phyloP scores from a whole-genome alignment of 1,140 invertebrate genomes.

The Gonioctena quinquepunctata region DNA sequence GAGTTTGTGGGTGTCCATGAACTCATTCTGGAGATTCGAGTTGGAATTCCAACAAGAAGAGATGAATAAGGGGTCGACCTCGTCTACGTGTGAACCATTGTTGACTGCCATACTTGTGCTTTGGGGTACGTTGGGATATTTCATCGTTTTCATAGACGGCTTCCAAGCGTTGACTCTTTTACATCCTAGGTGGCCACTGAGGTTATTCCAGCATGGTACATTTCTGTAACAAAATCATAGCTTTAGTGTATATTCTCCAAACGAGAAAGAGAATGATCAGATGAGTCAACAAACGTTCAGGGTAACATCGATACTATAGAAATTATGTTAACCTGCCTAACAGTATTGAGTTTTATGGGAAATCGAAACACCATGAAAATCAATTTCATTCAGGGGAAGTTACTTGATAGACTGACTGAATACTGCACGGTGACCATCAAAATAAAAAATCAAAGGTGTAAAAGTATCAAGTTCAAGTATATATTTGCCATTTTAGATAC shows the following conservation, averaged over 20 bases:
- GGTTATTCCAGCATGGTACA: background rate
- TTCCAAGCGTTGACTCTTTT: background rate
- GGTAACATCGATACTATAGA: no score
- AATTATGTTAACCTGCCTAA: no score
- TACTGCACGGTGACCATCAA: no score
- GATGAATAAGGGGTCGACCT: constrained; percentile 53
- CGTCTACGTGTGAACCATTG: constrained; percentile 52
- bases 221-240: background rate
- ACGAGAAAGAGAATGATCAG: no score
- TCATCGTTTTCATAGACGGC: constrained; percentile 52
- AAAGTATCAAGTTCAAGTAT: no score
- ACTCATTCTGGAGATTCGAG: constrained; percentile 41
- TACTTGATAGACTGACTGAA: no score
- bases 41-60: constrained; percentile 52
- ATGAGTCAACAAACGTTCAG: no score
- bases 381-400: no score
- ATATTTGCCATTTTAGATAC: no score
- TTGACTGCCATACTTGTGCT: constrained; percentile 52
- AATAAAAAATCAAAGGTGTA: no score
- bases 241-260: background rate
- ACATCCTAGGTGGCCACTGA: background rate
- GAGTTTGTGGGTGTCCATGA: constrained; percentile 50
- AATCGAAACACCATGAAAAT: no score
- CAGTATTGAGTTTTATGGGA: no score
- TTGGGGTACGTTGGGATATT: constrained; percentile 56